Base-by-base conservation (phyloP, 2,888 invertebrate genomes). In the Gastrophysa polygoni region DNA sequence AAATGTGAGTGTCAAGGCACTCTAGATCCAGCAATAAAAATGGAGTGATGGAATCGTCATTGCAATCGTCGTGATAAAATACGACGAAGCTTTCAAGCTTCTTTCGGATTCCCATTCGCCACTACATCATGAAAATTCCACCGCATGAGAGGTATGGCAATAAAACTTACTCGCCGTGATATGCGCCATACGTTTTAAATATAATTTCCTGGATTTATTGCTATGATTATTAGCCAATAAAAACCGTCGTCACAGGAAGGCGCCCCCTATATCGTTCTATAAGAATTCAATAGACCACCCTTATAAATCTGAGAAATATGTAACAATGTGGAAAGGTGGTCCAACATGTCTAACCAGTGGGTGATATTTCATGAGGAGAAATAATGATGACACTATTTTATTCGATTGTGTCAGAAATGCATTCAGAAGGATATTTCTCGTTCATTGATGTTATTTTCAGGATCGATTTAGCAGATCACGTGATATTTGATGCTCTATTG, bases 211-310 rank as follows among this genome's bases (percentile, higher is more conserved):
- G 32, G 32, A 56, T 56, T 56, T 56, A 56, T 56, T 46, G 48
- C 56, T 18, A 10, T 18, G 56, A 44, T 56, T 56, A 56, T 56
- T 56, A 32, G 56, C 56, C 20, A 47, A 56, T 56, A 56, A 56
- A 56, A 48, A 44, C 18, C 38, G 52, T 52, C 52, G 38, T 34
- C n/a, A 21, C 38, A 20, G 38, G 14, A 38, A 52, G 38, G n/a
- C 52, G 52, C 21, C 38, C 32, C 38, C 38, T 38, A 52, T 34
- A 20, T 52, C 21, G 38, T 32, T 47, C 47, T 17, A 47, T 44
- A 46, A 11, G 47, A 44, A 46, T 46, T 47, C 56, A 47, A 56
- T 56, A 52, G 52, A 20, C 32, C 52, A 21, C 17, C 52, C 20
- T 6, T 20, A 52, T 52, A 32, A 52, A 52, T 52, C 52, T 38